Evolutionary conservation across 2,113 vertebrate genomes (phyloP).

Genomic region (Candoia aspera): DNA sequence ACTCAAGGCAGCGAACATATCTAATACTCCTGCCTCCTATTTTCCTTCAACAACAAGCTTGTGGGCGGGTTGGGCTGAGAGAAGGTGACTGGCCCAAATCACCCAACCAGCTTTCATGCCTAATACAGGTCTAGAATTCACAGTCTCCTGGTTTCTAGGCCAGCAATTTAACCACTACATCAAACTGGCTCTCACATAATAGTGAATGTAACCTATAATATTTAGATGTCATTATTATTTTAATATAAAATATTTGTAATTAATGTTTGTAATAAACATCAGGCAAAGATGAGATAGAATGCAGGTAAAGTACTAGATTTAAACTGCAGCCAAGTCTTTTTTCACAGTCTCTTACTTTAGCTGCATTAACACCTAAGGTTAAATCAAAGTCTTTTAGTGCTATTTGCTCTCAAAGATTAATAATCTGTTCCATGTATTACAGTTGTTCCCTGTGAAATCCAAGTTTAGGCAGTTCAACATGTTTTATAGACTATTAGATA

Average conservation of each 20-base stretch:
- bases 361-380: background rate
- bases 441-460: background rate
- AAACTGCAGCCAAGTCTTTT: background rate
- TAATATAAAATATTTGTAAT: background rate
- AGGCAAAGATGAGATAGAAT: background rate
- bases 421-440: background rate
- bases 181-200: background rate
- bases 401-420: background rate
- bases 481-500: background rate
- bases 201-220: background rate
- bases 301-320: background rate
- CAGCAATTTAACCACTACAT: background rate
- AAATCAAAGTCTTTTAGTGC: background rate
- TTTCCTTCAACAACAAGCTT: background rate
- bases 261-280: background rate
- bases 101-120: background rate
- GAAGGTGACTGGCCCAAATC: background rate
- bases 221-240: background rate
- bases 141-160: background rate
- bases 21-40: background rate
- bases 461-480: background rate
- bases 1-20: background rate
- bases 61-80: background rate
- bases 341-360: background rate
- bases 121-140: background rate